These are phyloP conservation scores for Otolemur garnettii DNA, from an alignment of 2,113 vertebrate species.

Conservation along the genomic window DNA sequence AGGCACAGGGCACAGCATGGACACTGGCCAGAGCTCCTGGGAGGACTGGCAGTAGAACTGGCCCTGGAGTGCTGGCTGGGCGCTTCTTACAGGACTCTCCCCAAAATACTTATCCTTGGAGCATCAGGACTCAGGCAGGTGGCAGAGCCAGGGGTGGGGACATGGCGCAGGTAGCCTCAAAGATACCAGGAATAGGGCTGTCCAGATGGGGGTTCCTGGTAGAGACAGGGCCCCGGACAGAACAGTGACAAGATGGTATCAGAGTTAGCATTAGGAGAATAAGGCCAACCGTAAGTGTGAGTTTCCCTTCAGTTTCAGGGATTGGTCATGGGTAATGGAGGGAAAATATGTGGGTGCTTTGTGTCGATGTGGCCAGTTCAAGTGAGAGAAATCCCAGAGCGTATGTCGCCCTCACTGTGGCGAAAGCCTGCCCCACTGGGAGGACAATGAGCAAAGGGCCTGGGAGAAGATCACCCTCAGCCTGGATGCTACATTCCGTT, in stretches of 20 bases:
- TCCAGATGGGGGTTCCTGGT: neutral
- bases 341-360: neutral
- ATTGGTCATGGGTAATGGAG: neutral
- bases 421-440: neutral
- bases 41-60: neutral
- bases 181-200: neutral
- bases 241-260: neutral
- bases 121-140: neutral
- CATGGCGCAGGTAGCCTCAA: neutral
- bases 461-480: neutral
- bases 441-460: neutral
- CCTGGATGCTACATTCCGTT: neutral
- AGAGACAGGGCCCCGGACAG: neutral
- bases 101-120: neutral
- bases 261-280: neutral
- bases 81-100: neutral
- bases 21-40: rapidly evolving
- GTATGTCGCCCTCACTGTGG: neutral
- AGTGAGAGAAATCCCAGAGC: neutral
- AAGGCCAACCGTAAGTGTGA: neutral
- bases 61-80: neutral
- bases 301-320: neutral
- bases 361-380: neutral
- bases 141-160: neutral
- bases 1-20: neutral